Evolutionary conservation across 2,888 invertebrate species (phyloP), one percentile per base, ranked within the genome.

Genomic region (Andrena minutula): DNA sequence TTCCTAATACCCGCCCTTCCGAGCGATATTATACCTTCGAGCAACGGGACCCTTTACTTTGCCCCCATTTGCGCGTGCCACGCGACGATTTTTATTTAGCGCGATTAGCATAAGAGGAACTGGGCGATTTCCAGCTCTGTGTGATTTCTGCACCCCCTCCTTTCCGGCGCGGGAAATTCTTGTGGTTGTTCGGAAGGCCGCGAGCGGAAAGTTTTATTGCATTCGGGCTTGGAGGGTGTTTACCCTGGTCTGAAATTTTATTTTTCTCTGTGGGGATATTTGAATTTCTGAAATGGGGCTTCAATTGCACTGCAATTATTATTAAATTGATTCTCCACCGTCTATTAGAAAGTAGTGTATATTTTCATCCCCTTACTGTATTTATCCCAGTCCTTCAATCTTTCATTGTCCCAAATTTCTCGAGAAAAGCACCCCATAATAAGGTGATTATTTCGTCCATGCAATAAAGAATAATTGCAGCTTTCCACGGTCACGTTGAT

Each of bases 71-170:
- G 26, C 12, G 63, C 68, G 26, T 74, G 74, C 41, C 63, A 74
- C 56, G 68, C 47, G 47, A 64, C 47, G 51, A 78, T 74, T 69
- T 72, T 74, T 68, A 71, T 74, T 63, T 63, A 2, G 32, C 32
- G 10, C 53, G 10, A 78, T 78, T 69, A 69, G 53, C 74, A 68
- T 51, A 35, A 35, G 23, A 61, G 66, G 26, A 6, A 12, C 23
- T 32, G 35, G 3, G 49, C 20, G 26, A 16, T 60, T 60, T 60
- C 16, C 58, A 26, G n/a, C 30, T 47, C 60, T 47, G 30, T 35
- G 30, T 53, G 41, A 64, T 73, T 73, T 64, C 12, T 10, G 16
- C 2, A 8, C 47, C 28, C 35, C n/a, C n/a, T 12, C 30, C 26
- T 41, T 20, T 20, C 26, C 5, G 5, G n/a, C n/a, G 4, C 32